Conservation (phyloP, 1,140 invertebrate genomes). For the Metopolophium dirhodum region DNA sequence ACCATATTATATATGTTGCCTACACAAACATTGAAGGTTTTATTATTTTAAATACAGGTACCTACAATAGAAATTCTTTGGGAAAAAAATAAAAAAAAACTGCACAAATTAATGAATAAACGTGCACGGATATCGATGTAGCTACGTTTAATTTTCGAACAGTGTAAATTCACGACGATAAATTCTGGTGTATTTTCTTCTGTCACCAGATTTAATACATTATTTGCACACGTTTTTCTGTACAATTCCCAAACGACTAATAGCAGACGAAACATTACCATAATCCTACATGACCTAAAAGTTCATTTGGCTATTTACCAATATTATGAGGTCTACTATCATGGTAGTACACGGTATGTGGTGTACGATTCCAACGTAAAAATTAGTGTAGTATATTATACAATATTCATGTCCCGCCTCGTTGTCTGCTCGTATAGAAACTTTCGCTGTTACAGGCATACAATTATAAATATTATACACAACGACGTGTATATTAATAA, state of each 20-base stretch:
- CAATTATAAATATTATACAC: not conserved
- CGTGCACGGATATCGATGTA: too few relatives aligned
- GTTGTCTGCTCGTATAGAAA: not conserved
- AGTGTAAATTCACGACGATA: not conserved
- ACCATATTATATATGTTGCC: too few relatives aligned
- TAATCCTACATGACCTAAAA: not conserved
- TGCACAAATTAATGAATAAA: not conserved
- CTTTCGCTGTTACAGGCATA: not conserved
- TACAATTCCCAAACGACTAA: not conserved
- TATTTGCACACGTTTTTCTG: not conserved
- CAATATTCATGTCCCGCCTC: not conserved
- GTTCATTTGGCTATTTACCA: not conserved
- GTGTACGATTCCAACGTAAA: not conserved
- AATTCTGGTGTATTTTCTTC: not conserved
- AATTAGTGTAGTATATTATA: not conserved
- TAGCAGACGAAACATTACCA: not conserved
- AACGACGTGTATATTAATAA: too few relatives aligned
- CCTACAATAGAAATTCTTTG: not conserved
- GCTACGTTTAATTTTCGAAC: not conserved
- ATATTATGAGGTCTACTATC: not conserved
- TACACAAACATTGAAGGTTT: not conserved
- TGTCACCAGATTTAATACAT: not conserved
- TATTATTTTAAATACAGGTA: not conserved
- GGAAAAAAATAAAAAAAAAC: not conserved
- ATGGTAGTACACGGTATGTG: not conserved